A percentile compares a stretch with the other conserved stretches of the same genome.
Conservation (phyloP, 2,797 vertebrate species). For the Liparis tanakae region DNA sequence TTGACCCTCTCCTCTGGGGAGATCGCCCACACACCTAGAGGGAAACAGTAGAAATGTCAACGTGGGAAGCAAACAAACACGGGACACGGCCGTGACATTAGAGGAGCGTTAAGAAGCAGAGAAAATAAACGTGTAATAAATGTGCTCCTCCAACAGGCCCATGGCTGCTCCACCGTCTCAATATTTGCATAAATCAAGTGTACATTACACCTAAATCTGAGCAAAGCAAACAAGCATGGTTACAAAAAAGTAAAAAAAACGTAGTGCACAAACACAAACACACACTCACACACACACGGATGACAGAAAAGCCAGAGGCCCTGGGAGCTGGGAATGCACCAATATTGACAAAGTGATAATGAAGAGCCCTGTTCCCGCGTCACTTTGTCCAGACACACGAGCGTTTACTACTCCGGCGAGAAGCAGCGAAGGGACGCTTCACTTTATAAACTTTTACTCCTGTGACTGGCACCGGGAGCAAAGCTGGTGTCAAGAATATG, state of each 20-base stretch:
- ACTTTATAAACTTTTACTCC: constrained; percentile 14
- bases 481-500: background rate
- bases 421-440: constrained; percentile 3
- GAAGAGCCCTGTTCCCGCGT: constrained; percentile 18
- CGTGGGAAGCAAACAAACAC: background rate
- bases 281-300: background rate
- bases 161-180: background rate
- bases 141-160: background rate
- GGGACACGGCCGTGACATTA: background rate
- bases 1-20: constrained; percentile 93
- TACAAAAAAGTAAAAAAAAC: background rate
- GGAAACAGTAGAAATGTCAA: constrained; percentile 15
- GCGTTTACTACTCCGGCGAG: constrained; percentile 13
- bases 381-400: constrained; percentile 35
- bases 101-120: constrained; percentile 2
- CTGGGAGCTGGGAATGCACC: constrained; percentile 15
- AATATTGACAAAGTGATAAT: constrained; percentile 59
- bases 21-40: constrained; percentile 93
- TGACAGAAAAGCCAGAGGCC: background rate
- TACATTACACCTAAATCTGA: constrained; percentile 12
- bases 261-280: background rate
- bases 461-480: background rate
- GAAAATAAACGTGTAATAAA: background rate
- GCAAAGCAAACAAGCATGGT: constrained; percentile 14
- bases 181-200: constrained; percentile 25